A percentile compares a stretch with the other conserved stretches of the same genome.
Conservation (phyloP, 2,113 vertebrate genomes). For the Laterallus jamaicensis region DNA sequence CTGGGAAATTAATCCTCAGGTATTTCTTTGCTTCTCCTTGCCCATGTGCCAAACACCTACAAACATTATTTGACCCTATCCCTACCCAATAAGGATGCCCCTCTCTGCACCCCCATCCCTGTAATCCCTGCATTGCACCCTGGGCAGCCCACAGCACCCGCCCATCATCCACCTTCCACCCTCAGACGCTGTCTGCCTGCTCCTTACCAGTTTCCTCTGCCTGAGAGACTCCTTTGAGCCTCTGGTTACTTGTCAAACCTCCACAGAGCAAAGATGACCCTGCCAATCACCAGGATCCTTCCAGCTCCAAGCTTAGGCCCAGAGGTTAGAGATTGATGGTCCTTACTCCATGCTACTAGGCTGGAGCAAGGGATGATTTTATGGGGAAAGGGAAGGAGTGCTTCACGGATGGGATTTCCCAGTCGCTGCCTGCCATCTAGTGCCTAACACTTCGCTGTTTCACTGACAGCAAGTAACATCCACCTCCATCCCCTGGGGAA, state of each 20-base stretch:
- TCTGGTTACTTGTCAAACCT: not conserved
- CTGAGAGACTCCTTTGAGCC: not conserved
- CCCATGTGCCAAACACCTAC: not conserved
- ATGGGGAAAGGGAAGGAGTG: not conserved
- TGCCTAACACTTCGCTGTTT: not conserved
- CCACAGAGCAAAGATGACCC: not conserved
- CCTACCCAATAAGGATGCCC: not conserved
- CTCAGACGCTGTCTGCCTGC: not conserved
- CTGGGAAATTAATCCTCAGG: not conserved
- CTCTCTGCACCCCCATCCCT: not conserved
- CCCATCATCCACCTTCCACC: not conserved
- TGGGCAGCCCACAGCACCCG: not conserved
- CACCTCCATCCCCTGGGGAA: not conserved
- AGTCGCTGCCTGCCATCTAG: conserved; percentile 66
- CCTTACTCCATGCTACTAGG: not conserved
- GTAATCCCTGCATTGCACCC: not conserved
- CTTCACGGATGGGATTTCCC: not conserved
- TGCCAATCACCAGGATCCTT: not conserved
- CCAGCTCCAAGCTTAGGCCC: not conserved
- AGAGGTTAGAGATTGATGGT: not conserved
- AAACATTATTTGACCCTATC: not conserved
- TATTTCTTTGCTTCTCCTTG: not conserved
- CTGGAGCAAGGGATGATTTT: not conserved
- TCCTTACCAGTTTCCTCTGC: not conserved
- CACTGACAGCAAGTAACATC: not conserved